These are phyloP conservation scores for Hiodon alosoides DNA, from an alignment of 2,113 vertebrate genomes.

Conservation along the genomic window DNA sequence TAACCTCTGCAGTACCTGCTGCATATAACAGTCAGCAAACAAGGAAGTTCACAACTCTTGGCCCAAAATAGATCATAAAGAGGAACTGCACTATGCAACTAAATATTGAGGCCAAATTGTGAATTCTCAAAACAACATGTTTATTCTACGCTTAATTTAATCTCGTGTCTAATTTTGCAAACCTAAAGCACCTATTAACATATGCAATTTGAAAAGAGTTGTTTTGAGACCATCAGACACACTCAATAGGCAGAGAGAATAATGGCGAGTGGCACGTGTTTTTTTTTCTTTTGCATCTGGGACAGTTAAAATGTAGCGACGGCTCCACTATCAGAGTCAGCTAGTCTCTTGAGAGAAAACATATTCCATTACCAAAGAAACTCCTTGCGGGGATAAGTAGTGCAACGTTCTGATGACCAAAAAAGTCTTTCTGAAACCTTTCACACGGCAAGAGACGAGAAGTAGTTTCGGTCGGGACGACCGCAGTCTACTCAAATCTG, in stretches of 20 bases:
- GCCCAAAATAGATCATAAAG: slow-evolving; percentile 5
- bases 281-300: not conserved
- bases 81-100: slow-evolving; percentile 10
- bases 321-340: not conserved
- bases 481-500: slow-evolving; percentile 60
- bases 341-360: not conserved
- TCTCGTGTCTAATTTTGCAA: not conserved
- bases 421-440: slow-evolving; percentile 8
- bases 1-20: not conserved
- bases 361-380: not conserved
- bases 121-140: not conserved
- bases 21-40: not conserved
- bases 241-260: too few relatives aligned
- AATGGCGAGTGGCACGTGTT: too few relatives aligned
- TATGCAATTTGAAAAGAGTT: too few relatives aligned
- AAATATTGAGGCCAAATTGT: not conserved
- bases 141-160: not conserved
- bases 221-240: too few relatives aligned
- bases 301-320: not conserved
- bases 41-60: slow-evolving; percentile 18
- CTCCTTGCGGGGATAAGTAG: not conserved
- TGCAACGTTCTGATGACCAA: not conserved
- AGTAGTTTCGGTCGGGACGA: slow-evolving; percentile 55
- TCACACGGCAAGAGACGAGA: slow-evolving; percentile 28
- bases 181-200: not conserved